Base-by-base conservation (phyloP, 2,888 invertebrate genomes). In the Plusia festucae region DNA sequence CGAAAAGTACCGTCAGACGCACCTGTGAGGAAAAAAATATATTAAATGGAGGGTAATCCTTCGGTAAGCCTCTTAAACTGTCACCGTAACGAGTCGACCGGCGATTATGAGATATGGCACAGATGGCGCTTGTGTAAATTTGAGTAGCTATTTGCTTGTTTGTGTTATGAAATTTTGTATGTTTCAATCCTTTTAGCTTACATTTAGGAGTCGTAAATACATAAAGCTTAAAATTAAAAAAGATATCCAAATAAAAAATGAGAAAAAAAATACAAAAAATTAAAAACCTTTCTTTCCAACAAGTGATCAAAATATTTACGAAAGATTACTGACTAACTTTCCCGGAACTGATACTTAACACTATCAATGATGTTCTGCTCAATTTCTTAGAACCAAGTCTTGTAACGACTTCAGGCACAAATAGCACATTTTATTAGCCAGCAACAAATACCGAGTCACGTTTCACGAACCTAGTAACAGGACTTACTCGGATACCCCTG, bases 21-120 rank as follows among this genome's bases (percentile, higher is more conserved):
- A 81, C 81, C 82, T 82, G 82, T 73, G 79, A 69, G 68, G 71
- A 75, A 83, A 88, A 83, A 88, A 87, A 84, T 85, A 86, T 88
- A 90, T 90, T 85, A 89, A 90, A 89, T 85, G 85, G 78, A 81
- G 70, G 78, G 82, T 88, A 88, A 88, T 87, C 87, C 84, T 84
- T 78, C 81, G 78, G 82, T 85, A 85, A 89, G 85, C 87, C 85
- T 84, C 86, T 89, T 87, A 90, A 88, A 84, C 84, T 89, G 90
- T 89, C 91, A 88, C 76, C 82, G 83, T 83, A 78, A 79, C 79
- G 81, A 78, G 81, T 73, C 55, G 68, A 68, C 58, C 63, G 66
- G 82, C 79, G 88, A 88, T 89, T 88, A 89, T 86, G 85, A 85
- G 82, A 87, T 85, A 83, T 71, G 58, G 68, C 76, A 70, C 83